Evolutionary conservation across 2,888 invertebrate genomes (phyloP).

Genomic region (Ommatoiulus sabulosus): DNA sequence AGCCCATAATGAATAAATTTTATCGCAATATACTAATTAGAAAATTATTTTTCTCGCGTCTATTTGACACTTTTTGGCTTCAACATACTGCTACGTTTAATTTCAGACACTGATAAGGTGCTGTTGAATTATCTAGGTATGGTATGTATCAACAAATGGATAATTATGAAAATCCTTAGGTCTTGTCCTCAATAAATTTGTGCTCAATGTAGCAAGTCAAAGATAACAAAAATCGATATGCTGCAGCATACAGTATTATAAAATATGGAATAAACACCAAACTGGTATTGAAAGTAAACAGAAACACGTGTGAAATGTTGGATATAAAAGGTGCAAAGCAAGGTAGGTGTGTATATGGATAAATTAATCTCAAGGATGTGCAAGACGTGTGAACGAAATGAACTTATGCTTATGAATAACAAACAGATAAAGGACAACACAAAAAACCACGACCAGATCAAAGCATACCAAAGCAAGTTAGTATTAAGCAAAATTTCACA

Average conservation of each 20-base stretch:
- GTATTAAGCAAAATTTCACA: background rate
- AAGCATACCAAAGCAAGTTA: conserved; percentile 22
- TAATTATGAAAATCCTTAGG: background rate
- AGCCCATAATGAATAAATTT: too few relatives aligned
- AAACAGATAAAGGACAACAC: background rate
- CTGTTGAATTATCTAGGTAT: too few relatives aligned
- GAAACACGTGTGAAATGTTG: background rate
- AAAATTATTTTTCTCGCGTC: too few relatives aligned
- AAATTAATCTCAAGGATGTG: background rate
- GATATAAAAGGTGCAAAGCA: background rate
- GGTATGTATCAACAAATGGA: too few relatives aligned
- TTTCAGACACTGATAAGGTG: too few relatives aligned
- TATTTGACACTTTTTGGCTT: too few relatives aligned
- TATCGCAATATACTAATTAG: too few relatives aligned
- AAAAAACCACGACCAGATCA: conserved; percentile 18
- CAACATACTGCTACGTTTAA: too few relatives aligned
- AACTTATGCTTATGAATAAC: background rate
- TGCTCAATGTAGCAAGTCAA: background rate
- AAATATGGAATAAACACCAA: background rate
- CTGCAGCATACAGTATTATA: background rate
- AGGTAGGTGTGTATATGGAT: background rate
- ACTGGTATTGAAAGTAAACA: background rate
- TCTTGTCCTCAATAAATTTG: background rate
- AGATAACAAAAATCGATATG: background rate
- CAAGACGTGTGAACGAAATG: background rate